phyloP scores from a whole-genome alignment of 2,113 vertebrate species.

The Mobula birostris region DNA sequence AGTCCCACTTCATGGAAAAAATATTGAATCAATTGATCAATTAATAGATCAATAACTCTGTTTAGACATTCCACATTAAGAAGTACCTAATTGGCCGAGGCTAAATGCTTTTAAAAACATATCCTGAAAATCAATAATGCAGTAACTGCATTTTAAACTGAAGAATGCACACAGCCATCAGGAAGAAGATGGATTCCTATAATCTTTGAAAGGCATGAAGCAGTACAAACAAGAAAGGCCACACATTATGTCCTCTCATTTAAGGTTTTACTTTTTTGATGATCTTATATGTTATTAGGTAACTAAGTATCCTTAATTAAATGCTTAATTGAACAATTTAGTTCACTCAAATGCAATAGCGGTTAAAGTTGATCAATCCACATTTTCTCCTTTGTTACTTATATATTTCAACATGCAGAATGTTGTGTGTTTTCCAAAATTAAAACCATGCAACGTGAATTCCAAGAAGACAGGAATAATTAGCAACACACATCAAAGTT shows the following conservation, averaged over 20 bases:
- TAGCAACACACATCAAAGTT: neutral
- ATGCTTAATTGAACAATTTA: conserved; percentile 24
- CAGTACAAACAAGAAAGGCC: conserved; percentile 25
- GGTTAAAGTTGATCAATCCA: neutral
- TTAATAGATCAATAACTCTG: conserved; percentile 69
- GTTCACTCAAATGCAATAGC: neutral
- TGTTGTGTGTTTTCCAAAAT: neutral
- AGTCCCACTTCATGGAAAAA: conserved; percentile 45
- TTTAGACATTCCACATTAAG: conserved; percentile 91
- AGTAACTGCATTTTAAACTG: conserved; percentile 52
- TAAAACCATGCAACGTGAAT: neutral
- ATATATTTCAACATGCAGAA: neutral
- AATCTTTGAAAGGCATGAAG: neutral
- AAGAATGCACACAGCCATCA: conserved; percentile 42
- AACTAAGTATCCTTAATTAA: conserved; percentile 1
- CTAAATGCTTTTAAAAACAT: conserved; percentile 82
- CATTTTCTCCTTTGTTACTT: neutral
- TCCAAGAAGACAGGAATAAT: neutral
- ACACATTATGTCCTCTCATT: conserved; percentile 32
- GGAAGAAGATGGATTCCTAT: conserved; percentile 38
- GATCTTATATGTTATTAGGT: neutral
- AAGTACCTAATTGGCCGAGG: conserved; percentile 82
- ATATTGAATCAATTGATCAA: conserved; percentile 77
- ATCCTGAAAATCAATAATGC: conserved; percentile 72
- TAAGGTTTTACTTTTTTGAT: conserved; percentile 18